Evolutionary conservation across 2,113 vertebrate genomes (phyloP).

Genomic region (Psilopogon haemacephalus): DNA sequence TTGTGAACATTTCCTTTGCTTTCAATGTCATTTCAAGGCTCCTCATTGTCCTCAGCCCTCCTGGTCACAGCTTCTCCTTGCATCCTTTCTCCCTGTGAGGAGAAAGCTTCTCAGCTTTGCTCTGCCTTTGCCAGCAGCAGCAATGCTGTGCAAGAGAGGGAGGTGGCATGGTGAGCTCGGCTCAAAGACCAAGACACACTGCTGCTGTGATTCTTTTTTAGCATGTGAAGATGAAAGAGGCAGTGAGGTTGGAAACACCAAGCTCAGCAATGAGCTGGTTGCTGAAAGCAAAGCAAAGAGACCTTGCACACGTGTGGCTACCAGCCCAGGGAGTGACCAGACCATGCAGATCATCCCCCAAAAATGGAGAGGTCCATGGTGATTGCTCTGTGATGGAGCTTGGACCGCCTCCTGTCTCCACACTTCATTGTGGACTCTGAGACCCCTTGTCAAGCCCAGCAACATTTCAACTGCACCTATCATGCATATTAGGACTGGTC

Average conservation of each 20-base stretch:
- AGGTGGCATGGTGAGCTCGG: neutral
- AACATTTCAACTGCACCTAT: neutral
- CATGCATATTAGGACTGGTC: neutral
- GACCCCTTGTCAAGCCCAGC: neutral
- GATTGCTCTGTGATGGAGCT: neutral
- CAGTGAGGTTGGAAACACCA: neutral
- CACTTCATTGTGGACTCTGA: neutral
- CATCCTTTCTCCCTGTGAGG: neutral
- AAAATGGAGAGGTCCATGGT: neutral
- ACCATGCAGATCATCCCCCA: neutral
- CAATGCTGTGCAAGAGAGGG: accelerated
- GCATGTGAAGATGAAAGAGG: neutral
- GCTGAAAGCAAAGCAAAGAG: neutral
- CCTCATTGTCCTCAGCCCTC: neutral
- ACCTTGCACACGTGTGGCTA: neutral
- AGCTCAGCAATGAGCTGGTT: neutral
- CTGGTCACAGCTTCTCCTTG: neutral
- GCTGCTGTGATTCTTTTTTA: neutral
- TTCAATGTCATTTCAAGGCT: neutral
- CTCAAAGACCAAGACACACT: neutral
- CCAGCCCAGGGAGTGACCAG: neutral
- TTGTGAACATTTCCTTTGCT: neutral
- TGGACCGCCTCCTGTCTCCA: neutral
- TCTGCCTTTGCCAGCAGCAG: neutral
- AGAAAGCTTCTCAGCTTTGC: neutral